A percentile compares a stretch with the other conserved stretches of the same genome.
These are phyloP conservation scores for Oligia latruncula DNA, from an alignment of 2,888 invertebrate species.

Conservation along the genomic window DNA sequence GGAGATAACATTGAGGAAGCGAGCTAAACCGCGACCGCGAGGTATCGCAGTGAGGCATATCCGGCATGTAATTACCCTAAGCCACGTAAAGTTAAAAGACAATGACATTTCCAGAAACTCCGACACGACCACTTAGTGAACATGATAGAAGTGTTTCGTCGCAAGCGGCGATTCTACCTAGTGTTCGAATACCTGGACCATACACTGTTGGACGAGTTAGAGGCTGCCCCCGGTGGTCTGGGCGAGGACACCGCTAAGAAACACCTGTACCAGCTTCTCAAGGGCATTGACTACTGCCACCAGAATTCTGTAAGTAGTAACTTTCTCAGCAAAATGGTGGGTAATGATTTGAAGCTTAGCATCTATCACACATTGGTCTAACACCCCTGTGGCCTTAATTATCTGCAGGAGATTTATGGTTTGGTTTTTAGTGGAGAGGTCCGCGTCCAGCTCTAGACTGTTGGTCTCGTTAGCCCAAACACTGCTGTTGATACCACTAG, in stretches of 20 bases:
- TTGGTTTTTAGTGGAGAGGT: not conserved
- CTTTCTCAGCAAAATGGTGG: not conserved
- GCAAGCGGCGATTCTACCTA: constrained; percentile 95
- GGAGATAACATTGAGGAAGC: too few relatives aligned
- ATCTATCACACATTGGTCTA: not conserved
- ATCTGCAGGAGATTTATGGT: not conserved
- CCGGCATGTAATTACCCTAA: too few relatives aligned
- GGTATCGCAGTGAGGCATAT: too few relatives aligned
- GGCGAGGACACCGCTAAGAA: constrained; percentile 93
- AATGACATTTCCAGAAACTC: constrained; percentile 91
- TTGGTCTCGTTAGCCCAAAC: not conserved
- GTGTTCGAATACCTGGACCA: constrained; percentile 97
- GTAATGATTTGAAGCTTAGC: not conserved
- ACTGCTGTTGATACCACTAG: not conserved
- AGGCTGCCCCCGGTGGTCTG: constrained; percentile 92
- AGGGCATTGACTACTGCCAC: constrained; percentile 95
- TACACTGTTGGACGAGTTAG: constrained; percentile 95
- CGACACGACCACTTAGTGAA: constrained; percentile 97
- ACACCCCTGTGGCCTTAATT: not conserved
- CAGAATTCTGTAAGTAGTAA: constrained; percentile 93
- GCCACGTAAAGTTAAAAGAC: not conserved
- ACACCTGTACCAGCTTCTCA: constrained; percentile 95
- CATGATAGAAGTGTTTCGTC: constrained; percentile 96
- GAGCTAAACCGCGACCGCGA: too few relatives aligned
- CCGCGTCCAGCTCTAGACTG: not conserved